A percentile compares a stretch with the other conserved stretches of the same genome.
Evolutionary conservation across 2,888 invertebrate genomes (phyloP).

Genomic region (Caradrina clavipalpis): DNA sequence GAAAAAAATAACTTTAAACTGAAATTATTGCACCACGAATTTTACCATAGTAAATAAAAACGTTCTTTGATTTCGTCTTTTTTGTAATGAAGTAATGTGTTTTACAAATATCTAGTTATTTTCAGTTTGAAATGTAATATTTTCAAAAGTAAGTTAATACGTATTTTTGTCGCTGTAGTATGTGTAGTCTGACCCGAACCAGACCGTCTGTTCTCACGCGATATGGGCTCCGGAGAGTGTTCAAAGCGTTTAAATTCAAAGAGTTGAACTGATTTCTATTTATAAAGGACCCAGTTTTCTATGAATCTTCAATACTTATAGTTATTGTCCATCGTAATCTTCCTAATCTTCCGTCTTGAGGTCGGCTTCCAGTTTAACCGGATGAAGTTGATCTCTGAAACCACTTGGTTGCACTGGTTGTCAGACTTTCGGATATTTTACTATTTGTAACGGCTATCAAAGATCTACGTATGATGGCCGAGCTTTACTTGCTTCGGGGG

Average conservation of each 20-base stretch:
- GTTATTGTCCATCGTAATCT: too few species aligned
- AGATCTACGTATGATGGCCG: too few species aligned
- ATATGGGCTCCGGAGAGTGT: background rate
- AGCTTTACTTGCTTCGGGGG: too few species aligned
- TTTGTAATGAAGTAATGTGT: background rate
- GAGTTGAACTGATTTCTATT: constrained; percentile 3
- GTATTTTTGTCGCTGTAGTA: too few species aligned
- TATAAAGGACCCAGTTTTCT: background rate
- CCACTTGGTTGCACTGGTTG: too few species aligned
- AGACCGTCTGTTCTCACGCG: background rate
- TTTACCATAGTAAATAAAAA: background rate
- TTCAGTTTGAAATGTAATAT: background rate
- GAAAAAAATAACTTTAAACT: background rate
- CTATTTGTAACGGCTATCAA: too few species aligned
- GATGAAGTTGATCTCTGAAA: too few species aligned
- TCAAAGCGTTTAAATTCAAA: constrained; percentile 1
- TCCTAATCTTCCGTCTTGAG: too few species aligned
- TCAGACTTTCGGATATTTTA: too few species aligned
- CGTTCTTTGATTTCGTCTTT: background rate
- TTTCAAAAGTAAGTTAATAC: too few species aligned
- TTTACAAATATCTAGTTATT: background rate
- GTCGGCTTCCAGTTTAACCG: too few species aligned
- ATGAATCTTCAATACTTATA: too few species aligned
- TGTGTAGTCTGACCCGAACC: background rate
- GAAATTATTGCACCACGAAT: background rate